Base-by-base conservation (phyloP, 2,797 vertebrate species). In the Sebastes trivittatus region DNA sequence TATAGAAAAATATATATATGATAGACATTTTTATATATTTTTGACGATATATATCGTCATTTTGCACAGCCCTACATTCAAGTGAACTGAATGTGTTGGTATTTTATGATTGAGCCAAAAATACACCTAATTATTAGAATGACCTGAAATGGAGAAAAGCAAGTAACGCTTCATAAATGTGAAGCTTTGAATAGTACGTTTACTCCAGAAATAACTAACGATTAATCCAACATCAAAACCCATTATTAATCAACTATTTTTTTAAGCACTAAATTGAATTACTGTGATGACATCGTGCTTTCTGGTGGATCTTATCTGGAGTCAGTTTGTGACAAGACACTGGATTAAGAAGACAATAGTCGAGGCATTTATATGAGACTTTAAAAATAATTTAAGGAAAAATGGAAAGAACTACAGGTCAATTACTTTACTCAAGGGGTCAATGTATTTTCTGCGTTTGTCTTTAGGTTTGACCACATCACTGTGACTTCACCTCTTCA, bases 391-490 rank as follows among this genome's bases (percentile, higher is more conserved):
- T 30, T 62, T 32, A 14, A 11, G 54, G 36, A 11, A 8, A 22
- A 10, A 14, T 49, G 11, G 11, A 54, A 38, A 23, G 42, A 11
- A 29, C 18, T n/a, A n/a, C 11, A 7, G 3, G 0, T 70, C 2
- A n/a, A 6, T 32, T 32, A 7, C 2, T 23, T n/a, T 64, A 58
- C 4, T 73, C 2, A 72, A 75, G 3, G 4, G 5, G 0, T 60
- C 1, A 34, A 1, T 56, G 3, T 0, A 22, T 74, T 71, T 59
- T 14, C 16, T 63, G 6, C 65, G 7, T 52, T 68, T 72, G 4
- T 52, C 54, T 89, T 55, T 60, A 95, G 94, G 86, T 87, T 81
- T 89, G 93, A 95, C 93, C 88, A 60, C 81, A 79, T 84, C 92
- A 93, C 93, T 93, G 94, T 95, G 94, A 95, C 80, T 69, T 81